These are phyloP conservation scores for Amphipoea lucens DNA, from an alignment of 2,888 invertebrate genomes.

Conservation along the genomic window DNA sequence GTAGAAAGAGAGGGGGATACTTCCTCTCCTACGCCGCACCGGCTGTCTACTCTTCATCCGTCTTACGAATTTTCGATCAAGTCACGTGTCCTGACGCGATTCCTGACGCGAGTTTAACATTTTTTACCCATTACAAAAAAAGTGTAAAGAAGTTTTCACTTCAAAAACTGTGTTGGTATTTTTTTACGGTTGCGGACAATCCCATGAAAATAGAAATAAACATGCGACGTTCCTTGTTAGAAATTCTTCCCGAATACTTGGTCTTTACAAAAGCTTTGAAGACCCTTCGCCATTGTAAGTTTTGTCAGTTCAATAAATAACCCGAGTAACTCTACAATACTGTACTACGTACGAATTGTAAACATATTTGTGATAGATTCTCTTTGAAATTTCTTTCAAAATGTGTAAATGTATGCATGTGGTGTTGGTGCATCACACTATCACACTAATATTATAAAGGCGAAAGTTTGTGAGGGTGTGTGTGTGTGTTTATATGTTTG, in stretches of 20 bases:
- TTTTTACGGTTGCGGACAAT: not conserved
- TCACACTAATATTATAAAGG: too few species aligned
- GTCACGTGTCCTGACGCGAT: too few species aligned
- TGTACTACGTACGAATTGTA: constrained; percentile 1
- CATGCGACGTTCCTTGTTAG: constrained; percentile 4
- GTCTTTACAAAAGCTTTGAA: constrained; percentile 25
- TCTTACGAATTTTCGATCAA: too few species aligned
- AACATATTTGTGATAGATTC: not conserved
- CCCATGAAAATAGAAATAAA: constrained; percentile 17
- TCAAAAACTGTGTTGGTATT: not conserved
- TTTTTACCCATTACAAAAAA: too few species aligned
- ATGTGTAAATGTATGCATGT: not conserved
- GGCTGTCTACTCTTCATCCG: too few species aligned
- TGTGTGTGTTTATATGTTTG: too few species aligned
- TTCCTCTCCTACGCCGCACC: too few species aligned
- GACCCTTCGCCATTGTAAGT: constrained; percentile 4
- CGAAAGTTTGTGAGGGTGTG: too few species aligned
- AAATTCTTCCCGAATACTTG: constrained; percentile 16
- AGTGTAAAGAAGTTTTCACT: too few species aligned
- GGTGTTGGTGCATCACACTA: not conserved
- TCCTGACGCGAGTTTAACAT: too few species aligned
- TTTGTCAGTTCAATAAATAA: constrained; percentile 31
- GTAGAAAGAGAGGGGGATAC: too few species aligned
- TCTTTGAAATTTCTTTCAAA: not conserved
- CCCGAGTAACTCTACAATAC: constrained; percentile 3